Base-by-base conservation (phyloP, 92 coral and sea anemone genomes). In the Epizoanthus illoricatus region DNA sequence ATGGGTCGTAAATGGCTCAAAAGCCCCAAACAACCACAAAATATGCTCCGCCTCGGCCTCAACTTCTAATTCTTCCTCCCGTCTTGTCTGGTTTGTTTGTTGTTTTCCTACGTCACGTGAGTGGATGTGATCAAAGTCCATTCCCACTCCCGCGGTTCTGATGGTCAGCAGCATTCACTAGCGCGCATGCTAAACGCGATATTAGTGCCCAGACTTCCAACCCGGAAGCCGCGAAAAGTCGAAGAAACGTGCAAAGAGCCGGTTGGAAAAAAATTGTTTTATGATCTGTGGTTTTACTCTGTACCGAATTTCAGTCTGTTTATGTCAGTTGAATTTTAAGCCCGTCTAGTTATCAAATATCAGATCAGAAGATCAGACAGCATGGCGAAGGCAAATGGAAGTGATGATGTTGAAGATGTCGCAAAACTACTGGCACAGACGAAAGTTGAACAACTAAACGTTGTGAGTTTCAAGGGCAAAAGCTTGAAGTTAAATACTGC, bases 381-480 rank as follows among this genome's bases (percentile, higher is more conserved):
- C 16, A 88, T 88, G 91, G 82, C 85, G 10, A 86, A 74, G 52
- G 66, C 80, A 45, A 85, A 87, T n/a, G n/a, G n/a, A n/a, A n/a
- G n/a, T 42, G 92, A 84, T 71, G 93, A 90, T 12, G 92, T 93
- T 21, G 90, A 91, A 28, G 92, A 85, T 36, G 98, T 96, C 76
- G 83, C 93, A 20, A 87, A 86, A 16, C 82, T 96, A 79, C 49
- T 96, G 70, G 93, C 90, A 78, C 88, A 93, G 87, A 88, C 99
- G 67, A 85, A 84, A 84, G 98, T 96, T 41, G 92, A 93, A 64
- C 94, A 91, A 84, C 84, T 96, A 49, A 96, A 96, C 73, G 84
- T 93, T 75, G 88, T 96, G 10, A 90, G 94, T 69, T 93, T 96
- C 86, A 89, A 92, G 68, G 98, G 97, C 56, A 90, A 87, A 87